Conservation (phyloP, 2,888 invertebrate species). For the Calliopum simillimum region DNA sequence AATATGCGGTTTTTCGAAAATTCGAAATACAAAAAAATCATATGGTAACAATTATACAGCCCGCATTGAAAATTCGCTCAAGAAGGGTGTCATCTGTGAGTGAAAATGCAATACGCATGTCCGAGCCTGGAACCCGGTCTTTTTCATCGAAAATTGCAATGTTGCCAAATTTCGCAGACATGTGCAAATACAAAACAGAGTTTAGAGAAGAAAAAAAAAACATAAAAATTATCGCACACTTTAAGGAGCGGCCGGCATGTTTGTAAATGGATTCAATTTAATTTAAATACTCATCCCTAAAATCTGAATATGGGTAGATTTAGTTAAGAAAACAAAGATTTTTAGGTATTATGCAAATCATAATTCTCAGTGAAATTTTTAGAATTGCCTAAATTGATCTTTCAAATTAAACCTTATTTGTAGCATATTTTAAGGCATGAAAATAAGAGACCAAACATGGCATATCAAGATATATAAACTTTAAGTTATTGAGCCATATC, state of each 20-base stretch:
- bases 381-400: too few relatives aligned
- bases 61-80: not conserved
- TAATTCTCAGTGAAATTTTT: too few relatives aligned
- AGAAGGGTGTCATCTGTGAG: conserved; percentile 3
- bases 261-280: not conserved
- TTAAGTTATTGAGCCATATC: too few relatives aligned
- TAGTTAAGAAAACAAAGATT: too few relatives aligned
- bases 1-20: conserved; percentile 21
- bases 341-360: too few relatives aligned
- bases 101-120: conserved; percentile 29
- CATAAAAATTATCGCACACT: conserved; percentile 14
- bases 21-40: conserved; percentile 10
- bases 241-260: conserved; percentile 28
- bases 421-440: too few relatives aligned
- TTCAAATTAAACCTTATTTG: too few relatives aligned
- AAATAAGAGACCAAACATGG: too few relatives aligned
- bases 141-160: conserved; percentile 24
- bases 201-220: not conserved
- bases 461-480: too few relatives aligned
- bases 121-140: conserved; percentile 19
- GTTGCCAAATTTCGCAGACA: conserved; percentile 40
- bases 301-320: too few relatives aligned
- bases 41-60: conserved; percentile 19
- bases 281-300: not conserved
- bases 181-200: conserved; percentile 26